Conservation (phyloP, 2,888 invertebrate genomes). For the Epiblema foenella region DNA sequence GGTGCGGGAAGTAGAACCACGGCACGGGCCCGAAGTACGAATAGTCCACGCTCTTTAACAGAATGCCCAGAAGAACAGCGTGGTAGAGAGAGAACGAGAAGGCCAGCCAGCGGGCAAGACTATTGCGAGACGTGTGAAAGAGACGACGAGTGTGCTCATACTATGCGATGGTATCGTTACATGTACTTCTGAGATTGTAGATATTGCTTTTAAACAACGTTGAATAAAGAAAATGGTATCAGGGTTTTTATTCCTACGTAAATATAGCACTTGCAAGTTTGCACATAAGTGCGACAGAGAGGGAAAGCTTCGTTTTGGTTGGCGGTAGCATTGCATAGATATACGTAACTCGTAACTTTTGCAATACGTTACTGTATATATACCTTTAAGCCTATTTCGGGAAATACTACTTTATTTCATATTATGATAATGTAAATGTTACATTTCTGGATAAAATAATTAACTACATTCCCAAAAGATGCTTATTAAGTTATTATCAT, state of each 20-base stretch:
- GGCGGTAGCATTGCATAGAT: no score
- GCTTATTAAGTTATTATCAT: no score
- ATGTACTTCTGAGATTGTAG: neutral
- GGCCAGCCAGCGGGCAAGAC: neutral
- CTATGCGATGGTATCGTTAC: constrained; percentile 11
- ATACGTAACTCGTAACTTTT: no score
- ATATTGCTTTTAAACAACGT: neutral
- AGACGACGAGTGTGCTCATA: constrained; percentile 20
- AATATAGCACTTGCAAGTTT: no score
- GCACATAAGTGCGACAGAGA: no score
- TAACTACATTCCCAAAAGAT: no score
- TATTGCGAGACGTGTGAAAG: constrained; percentile 31
- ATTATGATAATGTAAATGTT: no score
- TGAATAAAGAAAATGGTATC: neutral
- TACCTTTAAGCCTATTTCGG: no score
- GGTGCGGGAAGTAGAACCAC: neutral
- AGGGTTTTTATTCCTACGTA: neutral
- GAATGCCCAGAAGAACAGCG: constrained; percentile 19
- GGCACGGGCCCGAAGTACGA: neutral
- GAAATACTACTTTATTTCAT: no score
- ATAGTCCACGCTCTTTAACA: neutral
- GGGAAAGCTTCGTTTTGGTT: no score
- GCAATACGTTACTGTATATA: no score
- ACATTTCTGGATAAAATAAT: no score
- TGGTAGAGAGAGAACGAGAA: neutral